Evolutionary conservation across 1,140 invertebrate genomes (phyloP).

Genomic region (Anoplolepis gracilipes): DNA sequence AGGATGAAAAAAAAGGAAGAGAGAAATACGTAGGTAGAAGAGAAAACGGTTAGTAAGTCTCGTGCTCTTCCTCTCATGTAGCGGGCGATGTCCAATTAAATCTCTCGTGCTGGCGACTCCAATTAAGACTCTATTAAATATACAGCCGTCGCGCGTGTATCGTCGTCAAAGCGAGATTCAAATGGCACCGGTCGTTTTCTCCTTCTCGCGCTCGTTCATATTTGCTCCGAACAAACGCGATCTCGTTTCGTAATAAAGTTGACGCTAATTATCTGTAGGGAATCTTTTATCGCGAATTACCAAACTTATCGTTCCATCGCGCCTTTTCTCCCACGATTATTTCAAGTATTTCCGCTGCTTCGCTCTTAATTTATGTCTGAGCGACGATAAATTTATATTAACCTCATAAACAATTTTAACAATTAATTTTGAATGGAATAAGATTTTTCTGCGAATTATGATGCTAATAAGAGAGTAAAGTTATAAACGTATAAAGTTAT

Average conservation of each 20-base stretch:
- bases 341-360: background rate
- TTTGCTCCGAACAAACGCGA: conserved; percentile 70
- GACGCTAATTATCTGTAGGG: conserved; percentile 71
- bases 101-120: conserved; percentile 72
- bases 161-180: conserved; percentile 73
- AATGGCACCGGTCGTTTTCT: conserved; percentile 60
- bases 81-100: conserved; percentile 76
- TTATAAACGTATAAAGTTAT: background rate
- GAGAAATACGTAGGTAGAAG: conserved; percentile 8
- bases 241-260: conserved; percentile 69
- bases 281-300: conserved; percentile 55
- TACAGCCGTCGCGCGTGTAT: conserved; percentile 71
- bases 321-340: conserved; percentile 7
- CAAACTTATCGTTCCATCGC: conserved; percentile 18
- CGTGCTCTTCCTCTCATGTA: conserved; percentile 2
- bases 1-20: background rate
- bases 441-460: background rate
- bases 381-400: background rate
- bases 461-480: background rate
- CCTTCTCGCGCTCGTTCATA: conserved; percentile 52
- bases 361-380: background rate
- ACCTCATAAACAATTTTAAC: background rate
- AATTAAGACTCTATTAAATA: conserved; percentile 78
- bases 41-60: conserved; percentile 13
- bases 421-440: background rate